Evolutionary conservation across 2,797 vertebrate species (phyloP), one percentile per base, ranked within the genome.

Genomic region (Lepilemur ruficaudatus): DNA sequence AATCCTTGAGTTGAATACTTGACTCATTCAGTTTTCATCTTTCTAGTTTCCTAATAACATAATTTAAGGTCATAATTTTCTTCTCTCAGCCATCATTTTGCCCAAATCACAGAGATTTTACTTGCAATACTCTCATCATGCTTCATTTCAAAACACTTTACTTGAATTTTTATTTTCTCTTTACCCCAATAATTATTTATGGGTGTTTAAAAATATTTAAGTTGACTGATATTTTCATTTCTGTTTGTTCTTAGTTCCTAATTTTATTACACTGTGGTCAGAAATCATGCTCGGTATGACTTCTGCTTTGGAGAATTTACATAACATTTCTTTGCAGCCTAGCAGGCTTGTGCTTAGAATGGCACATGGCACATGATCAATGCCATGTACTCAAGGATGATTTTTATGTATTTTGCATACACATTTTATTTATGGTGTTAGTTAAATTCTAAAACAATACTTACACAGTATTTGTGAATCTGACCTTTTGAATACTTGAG

Each of bases 81-180:
- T 75, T 52, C 84, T 76, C 48, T 93, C 48, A 63, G 61, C 48
- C 92, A 86, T 6, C 4, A 72, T 57, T 87, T 96, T 92, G 61
- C 38, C 78, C 48, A 86, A 55, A 84, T 55, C 48, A 84, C 22
- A 46, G 43, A 12, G 35, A 32, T 50, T 91, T 82, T 83, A 72
- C 81, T 86, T 95, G 67, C 75, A 91, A 81, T 78, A 32, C 2
- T 87, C 75, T 84, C 61, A 94, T 73, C 50, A 89, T 57, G 85
- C 50, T 84, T 96, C 55, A 79, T 85, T 95, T 96, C 20, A 22
- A 95, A 96, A 91, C 35, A 88, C 28, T 91, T 94, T 83, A 93
- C 78, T 95, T 97, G 70, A 93, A 81, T 93, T 94, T 95, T 96
- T 89, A 94, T 95, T 96, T 97, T 90, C 69, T 87, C 28, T 86